Conservation (phyloP, 2,888 invertebrate species). For the Xestia sexstrigata region DNA sequence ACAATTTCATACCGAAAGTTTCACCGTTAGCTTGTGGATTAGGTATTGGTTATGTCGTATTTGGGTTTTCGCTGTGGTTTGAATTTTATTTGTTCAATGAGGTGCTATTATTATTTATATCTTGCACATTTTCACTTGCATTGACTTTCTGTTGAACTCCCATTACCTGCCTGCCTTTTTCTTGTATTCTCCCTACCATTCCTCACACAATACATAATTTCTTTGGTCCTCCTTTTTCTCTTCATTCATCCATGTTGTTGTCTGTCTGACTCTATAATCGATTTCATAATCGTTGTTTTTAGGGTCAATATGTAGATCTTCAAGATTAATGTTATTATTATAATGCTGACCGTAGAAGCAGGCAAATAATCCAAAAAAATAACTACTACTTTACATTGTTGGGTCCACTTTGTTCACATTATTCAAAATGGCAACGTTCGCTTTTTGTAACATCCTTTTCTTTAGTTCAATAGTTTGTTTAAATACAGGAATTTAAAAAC, state of each 20-base stretch:
- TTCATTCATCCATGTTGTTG: background rate
- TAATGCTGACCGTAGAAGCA: background rate
- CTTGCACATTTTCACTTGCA: background rate
- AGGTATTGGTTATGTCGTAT: slow-evolving; percentile 35
- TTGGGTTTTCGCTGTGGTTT: background rate
- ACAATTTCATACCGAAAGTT: slow-evolving; percentile 45
- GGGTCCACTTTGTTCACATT: background rate
- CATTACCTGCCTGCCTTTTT: too few species aligned
- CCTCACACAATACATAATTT: background rate
- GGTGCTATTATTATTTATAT: background rate
- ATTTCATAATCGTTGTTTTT: background rate
- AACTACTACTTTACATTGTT: background rate
- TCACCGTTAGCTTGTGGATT: slow-evolving; percentile 37
- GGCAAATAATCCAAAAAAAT: background rate
- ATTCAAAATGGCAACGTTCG: background rate
- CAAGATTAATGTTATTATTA: background rate
- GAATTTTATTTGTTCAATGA: slow-evolving; percentile 8
- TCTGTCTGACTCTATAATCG: background rate
- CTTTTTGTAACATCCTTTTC: background rate
- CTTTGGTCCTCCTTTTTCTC: background rate
- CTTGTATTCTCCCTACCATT: background rate
- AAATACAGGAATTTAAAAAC: slow-evolving; percentile 1
- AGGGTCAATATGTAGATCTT: too few species aligned
- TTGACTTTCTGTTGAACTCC: background rate
- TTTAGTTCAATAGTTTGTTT: background rate